Base-by-base conservation (phyloP, 2,888 invertebrate genomes). In the Drosophila cracens region DNA sequence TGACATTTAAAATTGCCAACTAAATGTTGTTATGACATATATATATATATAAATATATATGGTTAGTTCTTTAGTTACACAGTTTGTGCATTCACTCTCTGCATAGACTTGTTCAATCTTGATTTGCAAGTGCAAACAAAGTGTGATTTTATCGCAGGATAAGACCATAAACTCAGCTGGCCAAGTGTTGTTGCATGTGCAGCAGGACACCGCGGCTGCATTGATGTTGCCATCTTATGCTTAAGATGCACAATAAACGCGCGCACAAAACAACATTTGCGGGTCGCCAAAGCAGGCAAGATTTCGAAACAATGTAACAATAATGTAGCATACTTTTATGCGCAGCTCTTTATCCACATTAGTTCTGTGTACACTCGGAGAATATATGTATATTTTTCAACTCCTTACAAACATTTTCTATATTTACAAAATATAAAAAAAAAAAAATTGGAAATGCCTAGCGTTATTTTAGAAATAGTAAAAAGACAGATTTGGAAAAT, bases 1-100 rank as follows among this genome's bases (percentile, higher is more conserved):
- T 81, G 69, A 70, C 63, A 81, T 78, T 81, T 21, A 1, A 78
- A 82, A 75, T 81, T 74, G 79, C 74, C 74, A 79, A 21, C 54
- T 21, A 51, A 66, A 48, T 21, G 33, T 10, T 16, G 21, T 46
- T 46, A 46, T 4, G 21, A 46, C 7, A 21, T 4, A 13, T 13
- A 21, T 4, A 46, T 25, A 25, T 25, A 25, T 25, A 25, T 25
- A 25, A 2, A n/a, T 21, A 13, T 13, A 46, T 13, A 13, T 21
- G 13, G 21, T 46, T 46, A 7, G 21, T 21, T 7, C 13, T 13
- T 38, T 18, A 18, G 18, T 13, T 33, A 33, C 10, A 33, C 33
- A 33, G 33, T 33, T 33, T 33, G 33, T 33, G 33, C 33, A 33
- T 33, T 33, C 11, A 33, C 33, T 33, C 38, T 5, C 4, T 11